A percentile compares a stretch with the other conserved stretches of the same genome.
Conservation (phyloP, 1,140 invertebrate genomes). For the Mactra quadrangularis region DNA sequence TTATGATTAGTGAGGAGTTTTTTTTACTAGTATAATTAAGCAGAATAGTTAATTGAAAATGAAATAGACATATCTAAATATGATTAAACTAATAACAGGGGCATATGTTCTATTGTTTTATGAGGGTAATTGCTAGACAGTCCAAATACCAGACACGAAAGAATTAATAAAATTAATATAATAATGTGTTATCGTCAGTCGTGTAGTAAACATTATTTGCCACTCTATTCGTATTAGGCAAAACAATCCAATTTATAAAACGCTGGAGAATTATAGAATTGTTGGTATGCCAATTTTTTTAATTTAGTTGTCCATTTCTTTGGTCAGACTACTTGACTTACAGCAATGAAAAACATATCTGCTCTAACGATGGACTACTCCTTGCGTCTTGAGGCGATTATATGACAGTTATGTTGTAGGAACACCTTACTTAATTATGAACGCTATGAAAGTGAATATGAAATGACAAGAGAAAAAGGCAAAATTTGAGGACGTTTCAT, state of each 20-base stretch:
- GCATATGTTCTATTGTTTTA: conserved; percentile 37
- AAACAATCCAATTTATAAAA: conserved; percentile 49
- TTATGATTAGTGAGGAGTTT: too few species aligned
- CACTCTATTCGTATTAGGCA: conserved; percentile 15
- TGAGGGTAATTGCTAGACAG: conserved; percentile 34
- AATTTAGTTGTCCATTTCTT: conserved; percentile 42
- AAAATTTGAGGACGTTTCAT: conserved; percentile 30
- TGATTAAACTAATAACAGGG: conserved; percentile 28
- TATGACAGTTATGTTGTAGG: conserved; percentile 37
- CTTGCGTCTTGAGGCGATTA: conserved; percentile 16
- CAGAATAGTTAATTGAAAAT: neutral
- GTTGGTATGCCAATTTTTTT: conserved; percentile 21
- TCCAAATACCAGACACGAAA: neutral
- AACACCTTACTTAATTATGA: conserved; percentile 58
- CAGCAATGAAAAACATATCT: conserved; percentile 31
- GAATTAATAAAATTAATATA: conserved; percentile 51
- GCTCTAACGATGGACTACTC: conserved; percentile 20
- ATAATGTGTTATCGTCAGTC: conserved; percentile 14
- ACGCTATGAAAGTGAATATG: conserved; percentile 13
- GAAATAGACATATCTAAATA: conserved; percentile 38
- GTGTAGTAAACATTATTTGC: conserved; percentile 9
- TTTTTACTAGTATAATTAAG: too few species aligned
- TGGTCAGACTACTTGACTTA: too few species aligned
- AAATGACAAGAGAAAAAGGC: conserved; percentile 39
- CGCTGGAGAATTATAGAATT: conserved; percentile 35